These are phyloP conservation scores for Symphodus melops DNA, from an alignment of 2,113 vertebrate species.

Conservation along the genomic window DNA sequence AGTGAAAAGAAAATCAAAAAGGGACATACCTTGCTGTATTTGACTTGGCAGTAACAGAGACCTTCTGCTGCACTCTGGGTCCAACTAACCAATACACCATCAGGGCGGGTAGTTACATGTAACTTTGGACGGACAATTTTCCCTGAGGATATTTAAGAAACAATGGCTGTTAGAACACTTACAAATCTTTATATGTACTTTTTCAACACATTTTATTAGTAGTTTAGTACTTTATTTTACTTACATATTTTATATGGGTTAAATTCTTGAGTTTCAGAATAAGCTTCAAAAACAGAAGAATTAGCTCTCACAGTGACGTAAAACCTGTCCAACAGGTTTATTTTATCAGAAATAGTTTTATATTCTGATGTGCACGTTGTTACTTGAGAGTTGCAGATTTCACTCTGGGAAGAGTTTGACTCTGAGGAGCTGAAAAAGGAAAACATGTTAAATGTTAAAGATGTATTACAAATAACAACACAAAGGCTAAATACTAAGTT, in stretches of 20 bases:
- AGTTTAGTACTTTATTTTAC: conserved; percentile 40
- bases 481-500: too few species aligned
- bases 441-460: not conserved
- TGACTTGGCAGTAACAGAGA: conserved; percentile 61
- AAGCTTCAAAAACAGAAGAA: conserved; percentile 34
- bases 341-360: accelerated
- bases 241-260: conserved; percentile 28
- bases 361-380: conserved; percentile 16
- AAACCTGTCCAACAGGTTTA: accelerated
- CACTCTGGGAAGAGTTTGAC: accelerated
- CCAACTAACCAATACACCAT: conserved; percentile 44
- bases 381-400: not conserved
- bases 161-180: not conserved
- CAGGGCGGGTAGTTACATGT: not conserved
- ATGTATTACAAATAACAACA: not conserved
- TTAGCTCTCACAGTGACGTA: conserved; percentile 57
- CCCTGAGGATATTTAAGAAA: conserved; percentile 40
- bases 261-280: conserved; percentile 51
- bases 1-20: not conserved
- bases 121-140: conserved; percentile 43
- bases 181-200: not conserved
- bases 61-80: accelerated
- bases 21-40: conserved; percentile 58
- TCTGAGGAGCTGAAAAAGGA: conserved; percentile 35
- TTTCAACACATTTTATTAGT: not conserved